These are phyloP conservation scores for Trachymyrmex septentrionalis DNA, from an alignment of 1,140 invertebrate genomes.

Conservation along the genomic window DNA sequence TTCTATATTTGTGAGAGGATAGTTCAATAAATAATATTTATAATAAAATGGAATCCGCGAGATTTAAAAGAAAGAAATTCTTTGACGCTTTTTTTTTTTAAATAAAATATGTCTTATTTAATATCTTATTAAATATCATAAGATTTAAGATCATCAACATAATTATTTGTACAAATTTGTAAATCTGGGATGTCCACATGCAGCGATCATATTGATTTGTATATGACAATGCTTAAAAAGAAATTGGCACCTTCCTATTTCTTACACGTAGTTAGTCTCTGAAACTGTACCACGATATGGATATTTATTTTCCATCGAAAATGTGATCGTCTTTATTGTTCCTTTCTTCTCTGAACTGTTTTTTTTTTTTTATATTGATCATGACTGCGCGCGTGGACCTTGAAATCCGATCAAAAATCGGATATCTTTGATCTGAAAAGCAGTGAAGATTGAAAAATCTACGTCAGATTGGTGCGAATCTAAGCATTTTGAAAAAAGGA, in stretches of 20 bases:
- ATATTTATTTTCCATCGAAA: conserved; percentile 41
- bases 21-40: neutral
- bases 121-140: too few relatives aligned
- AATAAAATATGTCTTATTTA: neutral
- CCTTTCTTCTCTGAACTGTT: neutral
- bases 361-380: neutral
- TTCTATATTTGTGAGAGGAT: neutral
- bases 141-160: neutral
- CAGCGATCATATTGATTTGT: neutral
- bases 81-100: neutral
- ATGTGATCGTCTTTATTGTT: conserved; percentile 54
- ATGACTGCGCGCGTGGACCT: neutral
- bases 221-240: conserved; percentile 7
- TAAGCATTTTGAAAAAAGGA: neutral
- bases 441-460: neutral
- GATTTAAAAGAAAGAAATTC: conserved; percentile 1
- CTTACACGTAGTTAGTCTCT: neutral
- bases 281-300: neutral
- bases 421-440: neutral
- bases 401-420: conserved; percentile 28
- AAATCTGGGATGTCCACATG: neutral
- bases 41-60: neutral
- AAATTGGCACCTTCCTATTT: neutral
- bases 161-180: neutral
- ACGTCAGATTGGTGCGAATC: neutral